Evolutionary conservation across 2,113 vertebrate genomes (phyloP).

Genomic region (Oryzias celebensis): DNA sequence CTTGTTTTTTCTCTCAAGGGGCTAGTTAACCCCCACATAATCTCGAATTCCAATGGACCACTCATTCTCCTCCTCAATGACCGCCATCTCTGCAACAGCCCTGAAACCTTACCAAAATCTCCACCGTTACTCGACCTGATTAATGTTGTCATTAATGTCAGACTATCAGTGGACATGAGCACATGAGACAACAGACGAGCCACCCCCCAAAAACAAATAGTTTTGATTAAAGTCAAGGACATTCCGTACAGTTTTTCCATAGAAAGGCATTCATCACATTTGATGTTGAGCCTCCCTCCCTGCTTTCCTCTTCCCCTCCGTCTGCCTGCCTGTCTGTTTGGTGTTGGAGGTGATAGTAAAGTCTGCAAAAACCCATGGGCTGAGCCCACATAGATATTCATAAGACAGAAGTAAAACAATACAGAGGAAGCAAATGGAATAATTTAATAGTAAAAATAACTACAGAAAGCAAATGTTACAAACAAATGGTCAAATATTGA

Average conservation of each 20-base stretch:
- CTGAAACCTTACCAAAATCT: conserved; percentile 91
- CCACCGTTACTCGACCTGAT: conserved; percentile 90
- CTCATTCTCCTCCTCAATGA: conserved; percentile 60
- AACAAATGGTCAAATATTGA: conserved; percentile 55
- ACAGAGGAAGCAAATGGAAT: conserved; percentile 68
- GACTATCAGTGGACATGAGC: conserved; percentile 98
- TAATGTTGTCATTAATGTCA: conserved; percentile 99
- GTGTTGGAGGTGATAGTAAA: conserved; percentile 56
- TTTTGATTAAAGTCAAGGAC: conserved; percentile 99
- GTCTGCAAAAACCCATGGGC: conserved; percentile 74
- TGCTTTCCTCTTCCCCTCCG: conserved; percentile 26
- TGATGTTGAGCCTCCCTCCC: conserved; percentile 87
- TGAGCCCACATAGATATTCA: conserved; percentile 80
- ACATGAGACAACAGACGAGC: conserved; percentile 94
- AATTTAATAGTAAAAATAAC: conserved; percentile 55
- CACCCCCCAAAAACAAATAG: conserved; percentile 91
- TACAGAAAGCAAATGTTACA: conserved; percentile 33
- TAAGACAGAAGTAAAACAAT: conserved; percentile 67
- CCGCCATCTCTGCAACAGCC: conserved; percentile 61
- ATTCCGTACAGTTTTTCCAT: conserved; percentile 91
- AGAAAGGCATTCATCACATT: conserved; percentile 98
- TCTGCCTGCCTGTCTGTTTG: conserved; percentile 47
- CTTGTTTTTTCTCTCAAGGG: conserved; percentile 49
- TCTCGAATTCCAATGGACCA: conserved; percentile 73
- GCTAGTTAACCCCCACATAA: conserved; percentile 73